Evolutionary conservation across 2,888 invertebrate genomes (phyloP).

Genomic region (Neria commutata): DNA sequence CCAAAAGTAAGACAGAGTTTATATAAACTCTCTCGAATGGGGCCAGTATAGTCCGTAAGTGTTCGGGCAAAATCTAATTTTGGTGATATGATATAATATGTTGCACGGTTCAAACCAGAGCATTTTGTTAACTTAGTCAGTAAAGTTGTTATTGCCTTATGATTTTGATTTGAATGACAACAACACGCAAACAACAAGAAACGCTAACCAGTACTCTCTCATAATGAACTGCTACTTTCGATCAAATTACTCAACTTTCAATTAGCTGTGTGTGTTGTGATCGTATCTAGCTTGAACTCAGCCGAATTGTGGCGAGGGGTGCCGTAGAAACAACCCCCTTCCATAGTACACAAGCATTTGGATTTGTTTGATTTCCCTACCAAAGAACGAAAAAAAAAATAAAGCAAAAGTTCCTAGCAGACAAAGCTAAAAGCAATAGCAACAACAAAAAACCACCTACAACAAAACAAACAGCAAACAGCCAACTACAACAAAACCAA

Average conservation of each 20-base stretch:
- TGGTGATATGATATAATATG: conserved; percentile 51
- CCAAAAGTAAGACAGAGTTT: conserved; percentile 23
- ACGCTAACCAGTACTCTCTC: background rate
- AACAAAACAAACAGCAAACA: conserved; percentile 31
- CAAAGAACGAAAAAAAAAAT: conserved; percentile 34
- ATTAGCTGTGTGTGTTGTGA: no score
- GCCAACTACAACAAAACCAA: conserved; percentile 26
- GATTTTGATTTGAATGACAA: background rate
- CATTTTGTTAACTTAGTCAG: background rate
- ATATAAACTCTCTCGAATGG: conserved; percentile 42
- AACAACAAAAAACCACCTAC: conserved; percentile 26
- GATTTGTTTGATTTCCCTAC: conserved; percentile 31
- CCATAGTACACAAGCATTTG: conserved; percentile 13
- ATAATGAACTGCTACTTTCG: no score
- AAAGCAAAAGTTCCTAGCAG: conserved; percentile 24
- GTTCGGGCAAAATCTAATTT: conserved; percentile 62
- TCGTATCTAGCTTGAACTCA: no score
- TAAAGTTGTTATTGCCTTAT: conserved; percentile 6
- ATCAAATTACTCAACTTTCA: no score
- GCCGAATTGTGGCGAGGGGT: no score
- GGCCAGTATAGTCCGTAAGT: conserved; percentile 63
- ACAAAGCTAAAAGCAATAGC: conserved; percentile 20
- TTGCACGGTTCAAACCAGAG: no score
- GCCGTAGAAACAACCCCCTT: no score
- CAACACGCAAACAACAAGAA: conserved; percentile 10